Base-by-base conservation (phyloP, 1,140 invertebrate species). In the Lethocerus indicus region DNA sequence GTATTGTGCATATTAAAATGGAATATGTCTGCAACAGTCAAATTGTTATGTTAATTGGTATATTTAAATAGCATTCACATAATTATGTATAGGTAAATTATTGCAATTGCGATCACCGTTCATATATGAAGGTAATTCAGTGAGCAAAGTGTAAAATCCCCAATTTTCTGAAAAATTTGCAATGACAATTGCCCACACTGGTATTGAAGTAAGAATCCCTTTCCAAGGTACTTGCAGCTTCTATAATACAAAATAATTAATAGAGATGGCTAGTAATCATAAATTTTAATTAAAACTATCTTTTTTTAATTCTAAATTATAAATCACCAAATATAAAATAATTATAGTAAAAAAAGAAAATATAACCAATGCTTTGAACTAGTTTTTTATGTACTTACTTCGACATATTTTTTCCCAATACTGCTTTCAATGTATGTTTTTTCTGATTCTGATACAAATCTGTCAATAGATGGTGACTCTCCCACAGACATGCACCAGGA, bases 101-200 rank as follows among this genome's bases (percentile, higher is more conserved):
- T n/a, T n/a, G 39, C 1, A 18, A 29, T 25, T 2, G 3, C 2
- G 56, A 45, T 56, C 59, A 85, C 83, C 81, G 68, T 75, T 84
- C 74, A 96, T 81, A 64, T 90, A 96, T 25, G 81, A 87, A 2
- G 91, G 91, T 24, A 95, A 66, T 57, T 89, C 83, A 0, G 87
- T 92, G 0, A 93, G 71, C 61, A 92, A 72, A 0, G 87, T 93
- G 61, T 94, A 94, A 66, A 92, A 92, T 12, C 89, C 90, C 90
- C 90, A 95, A 66, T 94, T 94, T 65, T 94, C 89, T 49, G 84
- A 80, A 66, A 93, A 93, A 64, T 94, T 89, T 2, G 88, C 87
- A 16, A 79, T 73, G 21, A 87, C 76, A 44, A 92, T 89, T 0
- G 90, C 89, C 83, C 88, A 93, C 1, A 93, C 86, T 0, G 90